These are phyloP conservation scores for Nettapus auritus DNA, from an alignment of 2,113 vertebrate genomes.

Conservation along the genomic window DNA sequence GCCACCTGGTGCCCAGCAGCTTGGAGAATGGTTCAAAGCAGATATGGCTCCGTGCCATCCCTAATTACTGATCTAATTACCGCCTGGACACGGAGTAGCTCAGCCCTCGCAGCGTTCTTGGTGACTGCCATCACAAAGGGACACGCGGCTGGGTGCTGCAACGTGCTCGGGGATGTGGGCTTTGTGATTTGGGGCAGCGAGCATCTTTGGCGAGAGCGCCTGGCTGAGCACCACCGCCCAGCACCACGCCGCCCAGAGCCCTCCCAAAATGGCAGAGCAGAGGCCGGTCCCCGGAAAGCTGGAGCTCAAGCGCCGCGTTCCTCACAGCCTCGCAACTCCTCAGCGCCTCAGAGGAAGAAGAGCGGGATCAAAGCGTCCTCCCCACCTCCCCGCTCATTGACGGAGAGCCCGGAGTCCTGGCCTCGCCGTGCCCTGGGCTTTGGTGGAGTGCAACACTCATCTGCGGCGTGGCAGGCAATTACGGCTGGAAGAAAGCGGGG, in stretches of 20 bases:
- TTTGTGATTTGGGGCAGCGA: not conserved
- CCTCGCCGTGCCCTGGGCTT: not conserved
- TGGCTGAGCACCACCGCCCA: rapidly evolving
- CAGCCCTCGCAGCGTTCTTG: not conserved
- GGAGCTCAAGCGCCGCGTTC: not conserved
- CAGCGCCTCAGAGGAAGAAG: not conserved
- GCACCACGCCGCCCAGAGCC: not conserved
- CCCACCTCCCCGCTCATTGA: conserved; percentile 39
- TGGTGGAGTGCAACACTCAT: not conserved
- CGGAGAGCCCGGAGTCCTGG: not conserved
- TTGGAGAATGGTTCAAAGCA: no score
- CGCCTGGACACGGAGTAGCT: no score
- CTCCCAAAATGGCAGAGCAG: not conserved
- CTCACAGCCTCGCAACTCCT: not conserved
- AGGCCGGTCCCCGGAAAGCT: not conserved
- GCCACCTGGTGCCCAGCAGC: not conserved
- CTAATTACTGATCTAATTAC: not conserved
- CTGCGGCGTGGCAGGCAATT: conserved; percentile 30
- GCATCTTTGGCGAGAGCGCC: rapidly evolving
- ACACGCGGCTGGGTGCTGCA: rapidly evolving
- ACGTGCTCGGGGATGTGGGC: not conserved
- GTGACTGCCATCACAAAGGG: rapidly evolving
- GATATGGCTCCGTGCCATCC: not conserved
- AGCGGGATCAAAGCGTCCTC: conserved; percentile 27
- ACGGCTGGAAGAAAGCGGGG: not conserved